These are phyloP conservation scores for Ptychadena robeensis DNA, from an alignment of 2,797 vertebrate species.

Conservation along the genomic window DNA sequence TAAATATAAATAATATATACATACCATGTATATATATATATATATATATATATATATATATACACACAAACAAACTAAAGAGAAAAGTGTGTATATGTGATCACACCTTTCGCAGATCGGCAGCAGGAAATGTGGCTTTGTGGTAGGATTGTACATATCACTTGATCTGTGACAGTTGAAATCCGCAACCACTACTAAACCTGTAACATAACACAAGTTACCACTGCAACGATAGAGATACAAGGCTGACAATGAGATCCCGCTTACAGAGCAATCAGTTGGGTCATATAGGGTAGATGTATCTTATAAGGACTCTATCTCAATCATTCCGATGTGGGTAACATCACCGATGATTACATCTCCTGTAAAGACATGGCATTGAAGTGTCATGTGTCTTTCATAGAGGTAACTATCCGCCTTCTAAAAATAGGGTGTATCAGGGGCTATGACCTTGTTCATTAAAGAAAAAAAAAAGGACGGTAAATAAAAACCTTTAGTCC, in stretches of 20 bases:
- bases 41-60: constrained; percentile 5
- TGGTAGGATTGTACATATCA: constrained; percentile 47
- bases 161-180: constrained; percentile 58
- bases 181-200: constrained; percentile 57
- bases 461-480: no score
- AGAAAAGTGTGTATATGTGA: constrained; percentile 17
- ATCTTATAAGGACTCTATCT: neutral
- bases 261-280: neutral
- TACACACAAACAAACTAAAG: neutral
- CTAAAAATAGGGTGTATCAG: no score
- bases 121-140: constrained; percentile 57
- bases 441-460: no score
- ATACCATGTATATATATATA: no score
- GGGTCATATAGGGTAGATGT: neutral
- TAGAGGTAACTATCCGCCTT: no score
- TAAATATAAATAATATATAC: no score
- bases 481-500: no score
- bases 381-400: neutral
- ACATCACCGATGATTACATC: neutral
- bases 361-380: neutral
- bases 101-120: constrained; percentile 40
- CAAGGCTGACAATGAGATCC: neutral
- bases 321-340: neutral
- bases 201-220: constrained; percentile 44
- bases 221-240: constrained; percentile 21